A percentile compares a stretch with the other conserved stretches of the same genome.
phyloP scores from a whole-genome alignment of 2,113 vertebrate species.

The Scophthalmus maximus region DNA sequence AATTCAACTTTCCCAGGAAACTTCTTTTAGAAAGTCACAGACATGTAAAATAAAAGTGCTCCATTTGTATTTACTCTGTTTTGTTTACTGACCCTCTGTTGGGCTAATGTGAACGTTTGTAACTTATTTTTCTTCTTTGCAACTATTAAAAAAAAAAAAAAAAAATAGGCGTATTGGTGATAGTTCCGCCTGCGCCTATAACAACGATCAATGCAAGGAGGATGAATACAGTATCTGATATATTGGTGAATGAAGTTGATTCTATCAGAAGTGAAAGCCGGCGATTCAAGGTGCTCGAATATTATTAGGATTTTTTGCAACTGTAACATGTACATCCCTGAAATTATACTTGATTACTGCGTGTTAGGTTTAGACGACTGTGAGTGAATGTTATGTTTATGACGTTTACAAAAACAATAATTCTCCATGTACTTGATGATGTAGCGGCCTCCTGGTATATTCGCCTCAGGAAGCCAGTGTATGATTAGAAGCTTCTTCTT shows the following conservation, averaged over 20 bases:
- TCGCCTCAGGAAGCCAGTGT: constrained; percentile 1
- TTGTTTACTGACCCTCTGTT: constrained; percentile 7
- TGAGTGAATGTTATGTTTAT: constrained; percentile 46
- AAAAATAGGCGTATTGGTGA: neutral
- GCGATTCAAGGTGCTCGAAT: constrained; percentile 49
- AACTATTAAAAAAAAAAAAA: neutral
- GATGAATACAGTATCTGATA: neutral
- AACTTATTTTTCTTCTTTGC: constrained; percentile 12
- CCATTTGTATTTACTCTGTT: constrained; percentile 11
- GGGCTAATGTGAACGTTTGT: constrained; percentile 21
- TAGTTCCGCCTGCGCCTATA: constrained; percentile 33
- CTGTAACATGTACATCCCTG: constrained; percentile 2
- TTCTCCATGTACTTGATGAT: constrained; percentile 35
- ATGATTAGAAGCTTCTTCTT: constrained; percentile 36
- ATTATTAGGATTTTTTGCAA: constrained; percentile 17
- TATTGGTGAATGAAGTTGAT: constrained; percentile 30
- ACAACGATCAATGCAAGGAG: neutral
- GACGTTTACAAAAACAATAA: constrained; percentile 31
- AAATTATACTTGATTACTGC: constrained; percentile 34
- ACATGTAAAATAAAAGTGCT: neutral
- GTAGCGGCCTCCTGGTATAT: constrained; percentile 9
- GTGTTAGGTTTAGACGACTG: constrained; percentile 33
- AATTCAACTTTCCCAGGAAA: neutral
- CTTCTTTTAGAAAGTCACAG: neutral
- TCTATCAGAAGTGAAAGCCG: neutral